Base-by-base conservation (phyloP, 92 coral and sea anemone genomes). In the Zoanthus gigantus region DNA sequence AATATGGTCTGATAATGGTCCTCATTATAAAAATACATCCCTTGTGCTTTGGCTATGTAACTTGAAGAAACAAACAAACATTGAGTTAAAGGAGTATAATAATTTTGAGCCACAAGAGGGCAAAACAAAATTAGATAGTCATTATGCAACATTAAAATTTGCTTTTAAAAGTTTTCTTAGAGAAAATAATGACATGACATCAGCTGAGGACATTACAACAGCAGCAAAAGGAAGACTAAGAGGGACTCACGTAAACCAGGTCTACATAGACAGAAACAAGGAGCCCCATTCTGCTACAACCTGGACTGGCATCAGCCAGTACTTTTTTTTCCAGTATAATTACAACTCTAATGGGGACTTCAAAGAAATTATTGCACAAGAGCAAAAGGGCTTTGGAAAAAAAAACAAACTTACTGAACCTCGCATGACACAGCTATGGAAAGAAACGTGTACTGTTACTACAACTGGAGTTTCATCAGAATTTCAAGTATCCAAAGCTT, bases 1-100 rank as follows among this genome's bases (percentile, higher is more conserved):
- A 28, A 76, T 92, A 46, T 92, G 92, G 94, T 89, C 94, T 32
- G 92, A 92, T 84, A 89, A 92, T 87, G 93, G 95, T 23, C 80
- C 93, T 74, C 91, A 92, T 72, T 92, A 90, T 76, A 88, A 92
- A 52, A 92, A 92, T 83, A 86, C 93, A 4, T 69, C 78, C 17
- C 84, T 92, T 44, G 50, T 89, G 18, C 14, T 89, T 65, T 79
- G 90, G 92, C 76, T 89, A 14, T 72, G 57, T 54, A 56, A 71
- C 23, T 46, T 73, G 13, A 34, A 80, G 32, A 82, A 85, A 73
- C 46, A 17, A 7, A 72, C 87, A 11, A 72, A 77, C 46, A 65
- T 90, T 32, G 42, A 84, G 48, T 72, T 93, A 15, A 76, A 28
- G 12, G 66, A 87, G 31, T 88, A 79, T 76, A 77, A 84, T 7